Evolutionary conservation across 2,888 invertebrate species (phyloP), one percentile per base, ranked within the genome.

Genomic region (Autographa pulchrina): DNA sequence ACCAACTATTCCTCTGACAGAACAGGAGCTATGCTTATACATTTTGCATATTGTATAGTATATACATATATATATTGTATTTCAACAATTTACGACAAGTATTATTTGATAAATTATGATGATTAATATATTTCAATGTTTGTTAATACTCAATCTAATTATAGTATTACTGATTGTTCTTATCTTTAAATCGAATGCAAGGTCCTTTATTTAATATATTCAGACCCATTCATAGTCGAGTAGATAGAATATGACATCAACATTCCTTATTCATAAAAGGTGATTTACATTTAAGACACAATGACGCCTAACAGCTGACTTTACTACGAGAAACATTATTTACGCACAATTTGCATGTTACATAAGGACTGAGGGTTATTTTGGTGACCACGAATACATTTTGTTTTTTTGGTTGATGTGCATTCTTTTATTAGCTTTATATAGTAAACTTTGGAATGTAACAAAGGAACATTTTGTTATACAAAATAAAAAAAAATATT

Each of bases 261-360:
- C 76, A 82, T 83, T 82, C 80, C 85, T 82, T 83, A 81, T 83
- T 78, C 71, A 78, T 77, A 82, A 83, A 76, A 77, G 70, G 70
- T 75, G 73, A 70, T 77, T 76, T 75, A 85, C 72, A 81, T 78
- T 80, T 75, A 70, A 68, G 74, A 80, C 74, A 75, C 79, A 81
- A 78, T 82, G 76, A 80, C 81, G 81, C 71, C 74, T 72, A 82
- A 83, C 87, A 87, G 85, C 87, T 85, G 88, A 86, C 72, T 86
- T 85, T 85, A 87, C 86, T 86, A 86, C 80, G 70, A 73, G 80
- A 72, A 69, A 69, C 62, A 68, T 82, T 74, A 74, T 78, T 78
- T 69, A 80, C 80, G 70, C 76, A 81, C 78, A 75, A 74, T 79
- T 78, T 84, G 78, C 73, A 72, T 73, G 71, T 80, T 73, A 65